Evolutionary conservation across 1,140 invertebrate species (phyloP).

Genomic region (Listronotus oregonensis): DNA sequence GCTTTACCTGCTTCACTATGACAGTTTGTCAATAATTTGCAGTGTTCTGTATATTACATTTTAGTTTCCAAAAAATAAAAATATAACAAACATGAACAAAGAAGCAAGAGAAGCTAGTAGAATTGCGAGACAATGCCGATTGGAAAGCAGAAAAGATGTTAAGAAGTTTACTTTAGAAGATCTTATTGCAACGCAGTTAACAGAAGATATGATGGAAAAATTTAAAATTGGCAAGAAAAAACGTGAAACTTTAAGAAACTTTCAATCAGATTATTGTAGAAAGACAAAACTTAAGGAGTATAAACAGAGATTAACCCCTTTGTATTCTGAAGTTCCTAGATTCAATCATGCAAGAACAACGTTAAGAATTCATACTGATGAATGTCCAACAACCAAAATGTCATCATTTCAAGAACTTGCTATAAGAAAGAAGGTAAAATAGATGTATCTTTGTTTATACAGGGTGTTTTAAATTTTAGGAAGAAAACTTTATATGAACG

Average conservation of each 20-base stretch:
- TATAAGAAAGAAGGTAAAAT: slow-evolving; percentile 37
- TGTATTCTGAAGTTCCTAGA: slow-evolving; percentile 44
- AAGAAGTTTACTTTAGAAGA: slow-evolving; percentile 34
- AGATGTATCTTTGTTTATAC: too few relatives aligned
- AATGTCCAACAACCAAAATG: slow-evolving; percentile 45
- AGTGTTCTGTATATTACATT: too few relatives aligned
- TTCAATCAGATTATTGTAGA: slow-evolving; percentile 43
- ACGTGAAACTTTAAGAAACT: slow-evolving; percentile 40
- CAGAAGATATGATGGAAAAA: slow-evolving; percentile 44
- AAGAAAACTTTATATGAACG: too few relatives aligned
- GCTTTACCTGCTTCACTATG: too few relatives aligned
- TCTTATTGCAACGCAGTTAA: slow-evolving; percentile 38
- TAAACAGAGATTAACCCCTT: slow-evolving; percentile 39
- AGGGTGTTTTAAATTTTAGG: too few relatives aligned
- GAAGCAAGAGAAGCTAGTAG: neutral
- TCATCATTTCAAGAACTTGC: slow-evolving; percentile 39
- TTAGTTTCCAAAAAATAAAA: too few relatives aligned
- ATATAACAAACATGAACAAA: neutral
- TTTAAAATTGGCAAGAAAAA: slow-evolving; percentile 46
- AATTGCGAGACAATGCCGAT: slow-evolving; percentile 24
- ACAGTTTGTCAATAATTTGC: too few relatives aligned
- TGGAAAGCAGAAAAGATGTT: slow-evolving; percentile 14
- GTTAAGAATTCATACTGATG: slow-evolving; percentile 40
- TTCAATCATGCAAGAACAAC: slow-evolving; percentile 43
- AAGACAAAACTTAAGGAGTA: slow-evolving; percentile 47